These are phyloP conservation scores for Rhagologus leucostigma DNA, from an alignment of 2,113 vertebrate genomes.

Conservation along the genomic window DNA sequence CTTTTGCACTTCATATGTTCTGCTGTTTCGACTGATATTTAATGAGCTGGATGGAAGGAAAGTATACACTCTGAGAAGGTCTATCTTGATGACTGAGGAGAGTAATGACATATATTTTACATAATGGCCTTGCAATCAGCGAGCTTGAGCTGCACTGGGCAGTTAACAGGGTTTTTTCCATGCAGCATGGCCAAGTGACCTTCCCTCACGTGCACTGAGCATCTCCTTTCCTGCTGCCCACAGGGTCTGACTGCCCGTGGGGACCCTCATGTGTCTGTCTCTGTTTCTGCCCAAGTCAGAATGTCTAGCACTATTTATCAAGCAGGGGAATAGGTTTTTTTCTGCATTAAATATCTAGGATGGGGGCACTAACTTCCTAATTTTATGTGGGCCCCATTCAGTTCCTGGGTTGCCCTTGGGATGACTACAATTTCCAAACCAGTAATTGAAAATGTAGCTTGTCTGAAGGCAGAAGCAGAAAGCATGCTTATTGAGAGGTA, in stretches of 20 bases:
- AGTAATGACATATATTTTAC: neutral
- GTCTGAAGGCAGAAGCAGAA: neutral
- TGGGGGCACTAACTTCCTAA: neutral
- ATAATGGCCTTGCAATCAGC: neutral
- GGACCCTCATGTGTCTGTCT: neutral
- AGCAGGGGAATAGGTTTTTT: neutral
- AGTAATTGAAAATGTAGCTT: neutral
- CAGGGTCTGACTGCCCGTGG: neutral
- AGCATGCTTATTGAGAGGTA: neutral
- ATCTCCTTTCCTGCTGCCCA: neutral
- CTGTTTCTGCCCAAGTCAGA: neutral
- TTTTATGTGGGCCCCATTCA: neutral
- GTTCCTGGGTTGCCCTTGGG: neutral
- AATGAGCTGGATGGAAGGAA: neutral
- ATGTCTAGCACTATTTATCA: neutral
- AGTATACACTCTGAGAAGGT: neutral
- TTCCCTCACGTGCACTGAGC: rapidly evolving
- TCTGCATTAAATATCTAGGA: neutral
- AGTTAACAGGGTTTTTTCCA: neutral
- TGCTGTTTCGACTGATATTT: neutral
- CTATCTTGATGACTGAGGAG: neutral
- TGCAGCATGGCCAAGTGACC: neutral
- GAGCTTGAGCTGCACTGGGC: neutral
- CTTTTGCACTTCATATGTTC: neutral
- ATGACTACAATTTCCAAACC: neutral